These are phyloP conservation scores for Macrosoma leucophasiata DNA, from an alignment of 2,888 invertebrate species.

Conservation along the genomic window DNA sequence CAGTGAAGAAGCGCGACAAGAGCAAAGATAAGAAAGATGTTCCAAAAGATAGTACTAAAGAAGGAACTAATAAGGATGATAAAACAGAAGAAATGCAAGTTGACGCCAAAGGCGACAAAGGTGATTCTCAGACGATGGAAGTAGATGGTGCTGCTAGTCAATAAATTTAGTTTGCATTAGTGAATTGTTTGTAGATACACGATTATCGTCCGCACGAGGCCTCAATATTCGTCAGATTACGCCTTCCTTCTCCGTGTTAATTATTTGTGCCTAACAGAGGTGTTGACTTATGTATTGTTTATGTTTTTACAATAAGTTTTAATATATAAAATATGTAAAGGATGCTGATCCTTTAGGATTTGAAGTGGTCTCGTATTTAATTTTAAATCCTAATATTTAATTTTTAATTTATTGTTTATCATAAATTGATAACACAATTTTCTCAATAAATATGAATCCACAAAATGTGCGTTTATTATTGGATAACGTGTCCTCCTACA, in stretches of 20 bases:
- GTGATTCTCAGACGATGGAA: conserved; percentile 56
- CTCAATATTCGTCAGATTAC: conserved; percentile 29
- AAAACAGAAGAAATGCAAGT: conserved; percentile 31
- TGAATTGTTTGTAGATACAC: conserved; percentile 57
- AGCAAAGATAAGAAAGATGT: conserved; percentile 61
- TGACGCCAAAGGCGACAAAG: conserved; percentile 39
- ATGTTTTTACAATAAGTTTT: conserved; percentile 69
- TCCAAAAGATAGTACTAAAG: conserved; percentile 43
- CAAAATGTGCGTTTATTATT: conserved; percentile 30
- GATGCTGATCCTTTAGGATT: conserved; percentile 54
- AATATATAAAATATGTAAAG: conserved; percentile 43
- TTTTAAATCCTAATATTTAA: conserved; percentile 57
- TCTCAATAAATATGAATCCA: conserved; percentile 64
- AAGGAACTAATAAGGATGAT: conserved; percentile 32
- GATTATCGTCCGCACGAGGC: conserved; percentile 37
- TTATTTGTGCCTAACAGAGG: conserved; percentile 57
- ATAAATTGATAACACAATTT: conserved; percentile 68
- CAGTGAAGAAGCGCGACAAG: conserved; percentile 62
- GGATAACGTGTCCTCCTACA: too few species aligned
- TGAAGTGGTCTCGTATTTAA: conserved; percentile 48
- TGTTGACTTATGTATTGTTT: conserved; percentile 58
- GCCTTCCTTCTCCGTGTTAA: conserved; percentile 44
- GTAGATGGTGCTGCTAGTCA: conserved; percentile 71
- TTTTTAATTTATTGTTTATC: conserved; percentile 75
- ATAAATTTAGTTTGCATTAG: conserved; percentile 63